Base-by-base conservation (phyloP, 92 coral and sea anemone genomes). In the Phenganax stokvisi region DNA sequence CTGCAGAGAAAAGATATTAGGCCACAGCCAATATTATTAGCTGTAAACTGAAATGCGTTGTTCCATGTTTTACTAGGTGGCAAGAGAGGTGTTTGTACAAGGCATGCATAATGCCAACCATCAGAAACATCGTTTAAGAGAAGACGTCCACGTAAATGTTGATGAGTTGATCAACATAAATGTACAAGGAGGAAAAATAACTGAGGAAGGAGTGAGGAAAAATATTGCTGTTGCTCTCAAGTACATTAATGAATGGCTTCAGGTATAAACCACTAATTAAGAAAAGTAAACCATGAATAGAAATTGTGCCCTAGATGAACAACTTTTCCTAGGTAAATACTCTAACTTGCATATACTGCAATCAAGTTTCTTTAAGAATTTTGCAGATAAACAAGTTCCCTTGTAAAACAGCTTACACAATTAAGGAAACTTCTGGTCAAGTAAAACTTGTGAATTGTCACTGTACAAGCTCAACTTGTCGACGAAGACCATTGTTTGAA, bases 121-220 rank as follows among this genome's bases (percentile, higher is more conserved):
- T 72, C 98, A 93, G 72, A 93, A 93, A 82, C 98, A 93, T 76
- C 89, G 98, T 15, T 85, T 93, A 56, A 89, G 98, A 60, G 98
- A 93, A 56, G 98, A 93, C 65, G 98, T 93, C 10, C 90, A 93
- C 75, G 97, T 93, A 74, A 89, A 90, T 77, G 97, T 92, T 64
- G 98, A 93, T 53, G 98, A 93, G 25, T 84, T 93, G 80, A 85
- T 84, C 2, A 88, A 93, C 9, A 81, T 93, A 62, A 75, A 75
- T 17, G 89, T 93, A 20, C 89, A 90, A 71, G 97, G 90, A 17
- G 98, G 98, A 6, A 85, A 85, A 83, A 87, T 93, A 55, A 93
- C 98, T 6, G 97, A 91, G 67, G 97, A 87, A 64, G 98, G 98
- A 59, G 89, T 89, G 7, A 77, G 94, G 30, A 84, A 89, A 52